Conservation (phyloP, 2,888 invertebrate genomes). For the Cosmopolites sordidus region DNA sequence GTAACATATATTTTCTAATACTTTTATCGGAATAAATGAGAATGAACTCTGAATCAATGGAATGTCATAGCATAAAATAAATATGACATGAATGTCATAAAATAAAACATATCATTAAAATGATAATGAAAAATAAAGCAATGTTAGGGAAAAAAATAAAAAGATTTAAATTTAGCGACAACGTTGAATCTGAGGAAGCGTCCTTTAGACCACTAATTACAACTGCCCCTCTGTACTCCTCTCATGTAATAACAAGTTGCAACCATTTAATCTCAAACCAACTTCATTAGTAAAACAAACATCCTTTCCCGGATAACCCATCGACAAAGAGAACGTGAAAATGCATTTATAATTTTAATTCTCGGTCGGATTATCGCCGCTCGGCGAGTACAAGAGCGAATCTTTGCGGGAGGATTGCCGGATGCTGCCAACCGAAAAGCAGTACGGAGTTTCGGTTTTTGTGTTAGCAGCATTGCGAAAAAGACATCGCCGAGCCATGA, state of each 20-base stretch:
- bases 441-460: slow-evolving; percentile 37
- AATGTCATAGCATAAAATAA: no score
- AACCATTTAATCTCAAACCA: not conserved
- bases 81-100: no score
- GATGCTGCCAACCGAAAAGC: slow-evolving; percentile 35
- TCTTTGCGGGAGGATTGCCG: slow-evolving; percentile 34
- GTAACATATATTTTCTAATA: no score
- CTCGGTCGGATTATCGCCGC: slow-evolving; percentile 33
- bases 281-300: slow-evolving; percentile 20
- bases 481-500: slow-evolving; percentile 38
- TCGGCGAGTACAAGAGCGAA: slow-evolving; percentile 31
- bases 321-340: slow-evolving; percentile 27
- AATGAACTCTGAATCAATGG: no score
- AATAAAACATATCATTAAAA: no score
- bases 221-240: not conserved
- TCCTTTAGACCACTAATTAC: slow-evolving; percentile 1
- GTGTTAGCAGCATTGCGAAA: slow-evolving; percentile 38
- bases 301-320: not conserved
- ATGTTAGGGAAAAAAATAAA: no score
- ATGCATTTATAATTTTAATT: slow-evolving; percentile 41
- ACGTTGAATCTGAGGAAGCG: not conserved
- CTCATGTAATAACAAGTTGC: slow-evolving; percentile 1
- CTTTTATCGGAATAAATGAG: no score
- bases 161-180: no score
- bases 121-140: no score